Percentiles rank a stretch among this genome's conserved stretches.
Evolutionary conservation across 2,113 vertebrate genomes (phyloP).

Genomic region (Aspiorhynchus laticeps): DNA sequence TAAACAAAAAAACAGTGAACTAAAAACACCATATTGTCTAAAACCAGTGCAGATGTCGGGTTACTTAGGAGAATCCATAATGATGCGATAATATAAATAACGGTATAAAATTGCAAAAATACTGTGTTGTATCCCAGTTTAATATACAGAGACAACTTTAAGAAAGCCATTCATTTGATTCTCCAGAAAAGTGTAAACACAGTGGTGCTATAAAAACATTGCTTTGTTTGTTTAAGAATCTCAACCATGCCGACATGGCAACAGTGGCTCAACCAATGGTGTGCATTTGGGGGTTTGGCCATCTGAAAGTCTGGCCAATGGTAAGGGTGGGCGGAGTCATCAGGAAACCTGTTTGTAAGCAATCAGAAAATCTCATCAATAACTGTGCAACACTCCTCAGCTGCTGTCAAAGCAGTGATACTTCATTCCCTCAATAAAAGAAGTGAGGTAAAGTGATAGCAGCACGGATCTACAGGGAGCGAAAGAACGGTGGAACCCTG

Average conservation of each 20-base stretch:
- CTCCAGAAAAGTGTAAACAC: neutral
- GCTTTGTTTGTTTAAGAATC: neutral
- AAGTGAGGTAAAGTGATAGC: neutral
- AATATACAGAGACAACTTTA: neutral
- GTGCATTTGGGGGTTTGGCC: neutral
- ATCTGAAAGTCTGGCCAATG: neutral
- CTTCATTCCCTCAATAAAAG: conserved; percentile 2
- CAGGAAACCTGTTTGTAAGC: neutral
- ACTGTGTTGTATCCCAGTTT: neutral
- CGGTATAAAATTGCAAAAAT: neutral
- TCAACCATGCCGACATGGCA: neutral
- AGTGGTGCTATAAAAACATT: neutral
- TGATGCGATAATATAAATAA: neutral
- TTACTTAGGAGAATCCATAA: neutral
- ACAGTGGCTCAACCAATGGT: neutral
- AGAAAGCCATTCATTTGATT: neutral
- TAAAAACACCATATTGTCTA: neutral
- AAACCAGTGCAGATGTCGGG: neutral
- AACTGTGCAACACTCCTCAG: neutral
- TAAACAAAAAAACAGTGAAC: too few species aligned
- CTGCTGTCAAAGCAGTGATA: neutral
- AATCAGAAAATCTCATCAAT: neutral
- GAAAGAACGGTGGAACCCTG: neutral
- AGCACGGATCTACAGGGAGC: neutral
- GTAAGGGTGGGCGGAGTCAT: neutral